Base-by-base conservation (phyloP, 2,797 vertebrate species). In the Cichlasoma orientale region DNA sequence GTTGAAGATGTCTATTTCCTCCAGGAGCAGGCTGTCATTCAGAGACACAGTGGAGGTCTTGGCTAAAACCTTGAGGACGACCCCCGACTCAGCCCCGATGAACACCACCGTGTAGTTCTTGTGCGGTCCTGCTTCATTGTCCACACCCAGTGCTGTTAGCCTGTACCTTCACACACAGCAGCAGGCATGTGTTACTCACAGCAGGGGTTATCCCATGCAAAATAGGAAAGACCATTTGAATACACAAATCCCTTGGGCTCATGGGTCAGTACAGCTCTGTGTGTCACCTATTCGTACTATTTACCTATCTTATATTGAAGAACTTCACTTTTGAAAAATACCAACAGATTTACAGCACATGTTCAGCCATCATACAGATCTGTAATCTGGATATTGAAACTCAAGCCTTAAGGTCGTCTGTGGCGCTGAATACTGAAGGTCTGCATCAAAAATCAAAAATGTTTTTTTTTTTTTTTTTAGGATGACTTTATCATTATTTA, bases 1-100 rank as follows among this genome's bases (percentile, higher is more conserved):
- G 94, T 99, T 99, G 94, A 97, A 99, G 66, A 97, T 96, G 77
- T 99, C 97, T 75, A 99, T 99, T 95, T 99, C 98, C 95, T 99
- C 98, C 94, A 99, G 95, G 77, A 99, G 95, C 73, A 99, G 74
- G 2, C 97, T 99, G 93, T 98, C 97, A 80, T 98, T 98, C 91
- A 99, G 91, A 77, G 97, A 97, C 78, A 94, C 92, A 10, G 95
- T 88, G 16, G 92, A 94, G 25, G 97, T 98, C 96, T 99, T 99
- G 68, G 97, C 97, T 94, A 99, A 93, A 88, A 99, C 97, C 95
- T 99, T 99, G 87, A 99, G 97, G 50, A 99, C 93, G 58, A 99
- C 90, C 5, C 98, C 98, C 10, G 97, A 97, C 93, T 99, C 98
- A 0, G 98, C 97, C 80, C 98, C 98, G 70, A 99, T 96, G 80